Evolutionary conservation across 2,113 vertebrate species (phyloP), one percentile per base, ranked within the genome.

Genomic region (Ptyas mucosa): DNA sequence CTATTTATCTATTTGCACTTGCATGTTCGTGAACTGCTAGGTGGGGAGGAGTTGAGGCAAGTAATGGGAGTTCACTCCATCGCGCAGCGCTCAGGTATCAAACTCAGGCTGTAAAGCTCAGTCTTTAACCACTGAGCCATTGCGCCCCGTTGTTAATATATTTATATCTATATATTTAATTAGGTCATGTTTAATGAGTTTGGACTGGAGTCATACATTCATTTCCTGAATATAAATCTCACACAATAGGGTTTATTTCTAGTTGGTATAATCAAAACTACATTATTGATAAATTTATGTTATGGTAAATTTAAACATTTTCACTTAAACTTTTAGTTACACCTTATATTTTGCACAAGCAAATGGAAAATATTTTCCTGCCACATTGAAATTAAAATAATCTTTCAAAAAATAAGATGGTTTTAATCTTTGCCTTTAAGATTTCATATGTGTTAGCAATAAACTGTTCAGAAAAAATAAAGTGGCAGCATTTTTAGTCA

Each of bases 341-440:
- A 39, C 54, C 11, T 92, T 94, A 75, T 89, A 87, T 8, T 94
- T 93, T 43, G 91, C 57, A 95, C 93, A 95, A 96, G 87, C 88
- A 91, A 96, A 96, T 64, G 43, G 95, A 64, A 92, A 94, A 96
- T 94, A 87, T 94, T 54, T 95, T 94, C 46, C 85, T 96, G 61
- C 14, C 54, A 89, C 18, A 94, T 93, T 94, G n/a, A 94, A 94
- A 18, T 95, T 94, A 29, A 0, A 23, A 58, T 81, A 55, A 39
- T 11, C 0, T 91, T 81, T 64, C 85, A 69, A 89, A 95, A 96
- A 96, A 64, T 89, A 92, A 93, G 95, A 43, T 86, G 24, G 3
- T 58, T 49, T 95, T n/a, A 93, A 95, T 88, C 90, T 75, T 87
- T 96, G 94, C 91, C 91, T 91, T 90, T 93, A 94, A 90, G 34